These are phyloP conservation scores for Coptotermes formosanus DNA, from an alignment of 1,140 invertebrate genomes.

Conservation along the genomic window DNA sequence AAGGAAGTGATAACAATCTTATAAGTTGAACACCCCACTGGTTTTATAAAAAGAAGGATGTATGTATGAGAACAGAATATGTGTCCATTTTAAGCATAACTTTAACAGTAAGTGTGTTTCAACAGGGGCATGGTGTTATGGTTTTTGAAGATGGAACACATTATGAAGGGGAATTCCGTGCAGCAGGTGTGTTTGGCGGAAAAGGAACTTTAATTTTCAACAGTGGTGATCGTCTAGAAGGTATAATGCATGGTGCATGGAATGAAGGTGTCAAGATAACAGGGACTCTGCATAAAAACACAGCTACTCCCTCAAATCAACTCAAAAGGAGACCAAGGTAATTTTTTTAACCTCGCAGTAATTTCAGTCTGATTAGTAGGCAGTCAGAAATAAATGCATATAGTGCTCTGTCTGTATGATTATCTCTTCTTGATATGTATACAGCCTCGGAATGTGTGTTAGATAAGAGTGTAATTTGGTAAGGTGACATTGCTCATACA, in stretches of 20 bases:
- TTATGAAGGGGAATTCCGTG: conserved; percentile 84
- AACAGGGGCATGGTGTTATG: conserved; percentile 78
- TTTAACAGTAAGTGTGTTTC: neutral
- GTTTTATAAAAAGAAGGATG: neutral
- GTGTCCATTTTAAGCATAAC: neutral
- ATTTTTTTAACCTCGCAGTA: too few relatives aligned
- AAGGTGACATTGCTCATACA: too few relatives aligned
- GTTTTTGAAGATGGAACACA: conserved; percentile 84
- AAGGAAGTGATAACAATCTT: neutral
- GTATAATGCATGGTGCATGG: conserved; percentile 71
- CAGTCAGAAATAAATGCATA: too few relatives aligned
- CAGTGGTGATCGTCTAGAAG: conserved; percentile 72
- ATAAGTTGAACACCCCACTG: neutral
- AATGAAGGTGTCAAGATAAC: conserved; percentile 79
- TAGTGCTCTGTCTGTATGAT: too few relatives aligned
- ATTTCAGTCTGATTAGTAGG: too few relatives aligned
- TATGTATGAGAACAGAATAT: neutral
- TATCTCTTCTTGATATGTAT: too few relatives aligned
- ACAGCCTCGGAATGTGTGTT: too few relatives aligned
- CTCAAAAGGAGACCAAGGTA: conserved; percentile 60
- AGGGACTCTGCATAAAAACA: conserved; percentile 69
- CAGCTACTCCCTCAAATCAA: conserved; percentile 53
- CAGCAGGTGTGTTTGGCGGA: conserved; percentile 71
- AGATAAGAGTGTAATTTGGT: too few relatives aligned
- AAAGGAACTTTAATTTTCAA: conserved; percentile 76